Evolutionary conservation across 2,888 invertebrate genomes (phyloP).

Genomic region (Melanchra persicariae): DNA sequence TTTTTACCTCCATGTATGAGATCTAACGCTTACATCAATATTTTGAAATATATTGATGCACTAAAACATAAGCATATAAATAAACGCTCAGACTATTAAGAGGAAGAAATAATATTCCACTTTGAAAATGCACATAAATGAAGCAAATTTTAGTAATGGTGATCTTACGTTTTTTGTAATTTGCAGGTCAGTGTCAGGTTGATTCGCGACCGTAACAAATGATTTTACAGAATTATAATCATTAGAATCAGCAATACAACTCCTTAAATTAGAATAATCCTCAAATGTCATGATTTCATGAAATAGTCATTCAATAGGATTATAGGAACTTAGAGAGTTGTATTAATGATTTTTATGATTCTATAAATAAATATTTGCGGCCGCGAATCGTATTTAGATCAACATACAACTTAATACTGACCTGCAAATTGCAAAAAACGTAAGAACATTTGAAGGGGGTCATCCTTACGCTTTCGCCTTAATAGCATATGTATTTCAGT

Average conservation of each 20-base stretch:
- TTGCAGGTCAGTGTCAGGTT: too few relatives aligned
- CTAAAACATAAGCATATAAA: conserved; percentile 21
- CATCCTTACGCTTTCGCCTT: conserved; percentile 3
- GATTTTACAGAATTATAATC: too few relatives aligned
- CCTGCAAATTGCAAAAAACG: neutral
- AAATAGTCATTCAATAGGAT: too few relatives aligned
- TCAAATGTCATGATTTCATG: too few relatives aligned
- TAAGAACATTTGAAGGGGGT: conserved; percentile 3
- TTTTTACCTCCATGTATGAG: conserved; percentile 38
- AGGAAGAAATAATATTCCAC: neutral
- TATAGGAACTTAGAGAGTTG: too few relatives aligned
- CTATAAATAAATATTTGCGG: too few relatives aligned
- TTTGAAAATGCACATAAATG: too few relatives aligned
- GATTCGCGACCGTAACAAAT: too few relatives aligned
- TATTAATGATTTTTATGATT: too few relatives aligned
- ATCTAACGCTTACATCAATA: conserved; percentile 31
- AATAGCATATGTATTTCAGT: conserved; percentile 3
- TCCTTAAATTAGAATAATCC: too few relatives aligned
- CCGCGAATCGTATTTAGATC: too few relatives aligned
- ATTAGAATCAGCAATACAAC: too few relatives aligned
- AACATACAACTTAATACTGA: neutral
- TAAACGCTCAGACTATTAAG: conserved; percentile 4
- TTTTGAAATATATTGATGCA: conserved; percentile 19
- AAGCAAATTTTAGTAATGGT: neutral
- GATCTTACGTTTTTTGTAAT: neutral